A percentile compares a stretch with the other conserved stretches of the same genome.
Conservation (phyloP, 2,797 vertebrate genomes). For the Aulostomus chinensis region DNA sequence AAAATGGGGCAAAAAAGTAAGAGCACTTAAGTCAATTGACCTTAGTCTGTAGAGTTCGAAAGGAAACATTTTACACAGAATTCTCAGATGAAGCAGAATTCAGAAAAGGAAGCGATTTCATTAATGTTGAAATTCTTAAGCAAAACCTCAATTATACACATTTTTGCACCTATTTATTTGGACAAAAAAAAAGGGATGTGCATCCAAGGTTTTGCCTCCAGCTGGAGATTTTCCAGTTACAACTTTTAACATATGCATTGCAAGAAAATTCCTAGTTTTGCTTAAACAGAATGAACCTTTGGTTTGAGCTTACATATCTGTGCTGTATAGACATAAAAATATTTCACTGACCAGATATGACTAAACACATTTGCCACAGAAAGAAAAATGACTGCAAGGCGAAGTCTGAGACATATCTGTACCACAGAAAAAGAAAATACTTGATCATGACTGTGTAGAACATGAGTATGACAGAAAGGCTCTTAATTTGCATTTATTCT, state of each 20-base stretch:
- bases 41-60: constrained; percentile 33
- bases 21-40: constrained; percentile 68
- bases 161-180: constrained; percentile 41
- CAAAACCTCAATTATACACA: constrained; percentile 18
- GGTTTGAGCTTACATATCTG: constrained; percentile 72
- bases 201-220: constrained; percentile 35
- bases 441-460: constrained; percentile 58
- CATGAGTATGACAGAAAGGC: constrained; percentile 56
- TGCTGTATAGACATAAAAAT: constrained; percentile 55
- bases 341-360: constrained; percentile 37
- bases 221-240: constrained; percentile 65
- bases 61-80: constrained; percentile 28
- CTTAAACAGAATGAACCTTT: constrained; percentile 68
- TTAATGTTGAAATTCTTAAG: constrained; percentile 15
- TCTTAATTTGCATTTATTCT: constrained; percentile 64
- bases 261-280: constrained; percentile 23
- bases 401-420: constrained; percentile 35
- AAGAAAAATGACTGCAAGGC: constrained; percentile 39
- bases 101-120: constrained; percentile 19
- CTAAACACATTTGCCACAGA: constrained; percentile 13
- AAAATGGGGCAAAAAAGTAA: constrained; percentile 60
- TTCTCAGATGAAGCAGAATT: constrained; percentile 41
- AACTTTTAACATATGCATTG: constrained; percentile 46
- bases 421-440: constrained; percentile 29
- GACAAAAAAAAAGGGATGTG: constrained; percentile 38